These are phyloP conservation scores for Amphipyra berbera DNA, from an alignment of 2,888 invertebrate genomes.

Conservation along the genomic window DNA sequence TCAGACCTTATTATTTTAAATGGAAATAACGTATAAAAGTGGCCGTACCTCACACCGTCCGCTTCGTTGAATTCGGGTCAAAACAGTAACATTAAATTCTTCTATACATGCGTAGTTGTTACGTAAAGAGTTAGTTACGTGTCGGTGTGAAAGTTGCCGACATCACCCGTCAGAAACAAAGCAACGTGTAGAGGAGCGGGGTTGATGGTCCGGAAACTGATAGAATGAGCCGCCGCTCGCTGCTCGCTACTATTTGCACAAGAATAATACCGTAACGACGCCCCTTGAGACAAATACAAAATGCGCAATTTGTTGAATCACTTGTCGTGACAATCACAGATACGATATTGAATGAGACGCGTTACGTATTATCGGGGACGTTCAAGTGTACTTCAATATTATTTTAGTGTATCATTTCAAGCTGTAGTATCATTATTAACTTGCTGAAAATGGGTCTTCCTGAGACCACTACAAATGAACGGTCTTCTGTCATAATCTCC, in stretches of 20 bases:
- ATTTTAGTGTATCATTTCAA: neutral
- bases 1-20: constrained; percentile 50
- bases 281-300: constrained; percentile 66
- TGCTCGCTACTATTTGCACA: constrained; percentile 68
- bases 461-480: too few species aligned
- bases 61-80: constrained; percentile 26
- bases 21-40: constrained; percentile 37
- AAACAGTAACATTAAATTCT: constrained; percentile 44
- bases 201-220: constrained; percentile 78
- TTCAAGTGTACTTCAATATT: constrained; percentile 28
- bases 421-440: too few species aligned
- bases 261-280: constrained; percentile 64
- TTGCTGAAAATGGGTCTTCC: too few species aligned
- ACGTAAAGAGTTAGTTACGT: constrained; percentile 36
- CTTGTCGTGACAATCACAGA: constrained; percentile 63
- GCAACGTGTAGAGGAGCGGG: constrained; percentile 59
- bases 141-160: constrained; percentile 61
- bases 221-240: constrained; percentile 65
- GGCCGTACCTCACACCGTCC: constrained; percentile 47
- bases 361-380: constrained; percentile 35
- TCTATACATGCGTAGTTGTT: constrained; percentile 35
- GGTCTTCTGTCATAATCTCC: too few species aligned
- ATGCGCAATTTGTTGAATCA: constrained; percentile 73
- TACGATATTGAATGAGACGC: constrained; percentile 49
- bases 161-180: constrained; percentile 70